Evolutionary conservation across 30 jellyfish, hydroid and myxozoan genomes (phyloP), one percentile per base, ranked within the genome.

Genomic region (Nemopilema nomurai): DNA sequence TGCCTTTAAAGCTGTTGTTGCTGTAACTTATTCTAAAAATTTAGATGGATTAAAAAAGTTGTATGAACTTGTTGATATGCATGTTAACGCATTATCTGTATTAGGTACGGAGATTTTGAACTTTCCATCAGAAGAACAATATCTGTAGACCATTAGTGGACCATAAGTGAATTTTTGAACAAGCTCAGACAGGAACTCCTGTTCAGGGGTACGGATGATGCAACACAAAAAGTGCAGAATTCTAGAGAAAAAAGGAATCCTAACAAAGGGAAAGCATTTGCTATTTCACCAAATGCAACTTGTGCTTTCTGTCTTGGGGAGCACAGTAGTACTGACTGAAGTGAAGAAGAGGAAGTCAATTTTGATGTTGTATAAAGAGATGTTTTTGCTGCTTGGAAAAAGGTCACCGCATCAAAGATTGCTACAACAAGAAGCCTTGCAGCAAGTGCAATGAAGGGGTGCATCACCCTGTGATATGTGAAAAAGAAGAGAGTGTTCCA

Each of bases 121-220:
- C 83, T 72, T 72, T 72, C 83, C 83, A 72, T 72, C 83, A 72
- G 83, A 72, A 72, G 83, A 72, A 72, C 83, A 72, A 72, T 27
- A 68, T 62, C 83, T 72, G 83, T 74, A 74, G 84, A 74, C 63
- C 84, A 74, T 74, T 69, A 74, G 70, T 74, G 84, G 84, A 74
- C 69, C 27, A 49, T 74, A 29, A 30, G 69, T 74, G 84, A 74
- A 74, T 74, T 72, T 72, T 72, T 72, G 83, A 72, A 72, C 52
- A 72, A 72, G 83, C 83, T 72, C 30, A 72, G 83, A 74, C 71
- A 74, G 70, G 84, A 74, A 74, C 84, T 74, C 33, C 70, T 74
- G 84, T 74, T 74, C 84, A 74, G 84, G 84, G 71, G 84, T 74
- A 74, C 33, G 84, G 71, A 74, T 74, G 84, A 74, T 29, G 84